Evolutionary conservation across 2,113 vertebrate genomes (phyloP).

Genomic region (Galbula dea): DNA sequence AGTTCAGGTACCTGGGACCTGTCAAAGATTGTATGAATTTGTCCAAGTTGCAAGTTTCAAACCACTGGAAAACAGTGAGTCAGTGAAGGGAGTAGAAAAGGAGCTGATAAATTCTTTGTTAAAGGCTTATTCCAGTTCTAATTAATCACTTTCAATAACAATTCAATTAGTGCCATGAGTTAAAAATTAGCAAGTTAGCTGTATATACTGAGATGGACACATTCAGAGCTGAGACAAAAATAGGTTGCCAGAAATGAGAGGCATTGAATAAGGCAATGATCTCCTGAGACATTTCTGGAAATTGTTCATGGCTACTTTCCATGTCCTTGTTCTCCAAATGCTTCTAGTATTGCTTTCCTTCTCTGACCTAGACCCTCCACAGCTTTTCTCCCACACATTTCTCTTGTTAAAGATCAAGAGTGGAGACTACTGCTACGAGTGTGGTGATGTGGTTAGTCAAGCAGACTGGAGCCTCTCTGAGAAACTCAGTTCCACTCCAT

Average conservation of each 20-base stretch:
- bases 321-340: not conserved
- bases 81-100: not conserved
- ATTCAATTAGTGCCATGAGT: slow-evolving; percentile 49
- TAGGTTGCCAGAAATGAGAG: slow-evolving; percentile 25
- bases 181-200: slow-evolving; percentile 58
- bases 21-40: not conserved
- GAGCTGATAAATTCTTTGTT: slow-evolving; percentile 38
- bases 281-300: slow-evolving; percentile 32
- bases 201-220: not conserved
- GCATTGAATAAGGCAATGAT: slow-evolving; percentile 19
- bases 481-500: not conserved
- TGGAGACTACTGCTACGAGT: not conserved
- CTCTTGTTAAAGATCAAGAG: not conserved
- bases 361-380: not conserved
- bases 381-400: not conserved
- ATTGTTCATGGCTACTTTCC: slow-evolving; percentile 10
- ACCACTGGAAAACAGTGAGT: not conserved
- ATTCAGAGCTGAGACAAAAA: slow-evolving; percentile 2
- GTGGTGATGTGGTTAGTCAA: not conserved
- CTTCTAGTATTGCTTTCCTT: not conserved
- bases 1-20: not conserved
- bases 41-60: not conserved
- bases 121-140: slow-evolving; percentile 20
- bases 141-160: slow-evolving; percentile 57
- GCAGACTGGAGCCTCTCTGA: not conserved